phyloP scores from a whole-genome alignment of 2,888 invertebrate genomes.

The Tiphia femorata region DNA sequence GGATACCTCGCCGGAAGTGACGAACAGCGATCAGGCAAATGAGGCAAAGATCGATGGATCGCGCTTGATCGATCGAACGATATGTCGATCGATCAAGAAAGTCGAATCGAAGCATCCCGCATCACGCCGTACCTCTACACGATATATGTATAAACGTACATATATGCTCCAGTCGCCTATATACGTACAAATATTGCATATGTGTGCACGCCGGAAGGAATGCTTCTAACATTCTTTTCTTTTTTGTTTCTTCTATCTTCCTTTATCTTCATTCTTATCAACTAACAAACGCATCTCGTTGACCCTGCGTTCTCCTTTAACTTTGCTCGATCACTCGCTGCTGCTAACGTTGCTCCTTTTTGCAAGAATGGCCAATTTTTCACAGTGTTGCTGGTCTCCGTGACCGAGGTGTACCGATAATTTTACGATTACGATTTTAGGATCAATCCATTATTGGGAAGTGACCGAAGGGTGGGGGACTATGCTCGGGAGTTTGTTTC shows the following conservation, averaged over 20 bases:
- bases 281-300: background rate
- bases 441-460: no score
- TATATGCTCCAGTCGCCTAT: background rate
- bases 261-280: background rate
- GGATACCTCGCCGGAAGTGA: no score
- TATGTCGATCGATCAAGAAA: background rate
- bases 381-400: conserved; percentile 25
- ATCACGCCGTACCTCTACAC: conserved; percentile 1
- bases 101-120: background rate
- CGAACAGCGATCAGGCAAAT: background rate
- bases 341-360: conserved; percentile 31
- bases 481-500: no score
- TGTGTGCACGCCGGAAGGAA: conserved; percentile 34
- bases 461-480: no score
- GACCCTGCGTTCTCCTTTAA: conserved; percentile 24
- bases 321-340: conserved; percentile 44
- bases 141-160: conserved; percentile 15
- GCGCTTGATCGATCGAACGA: conserved; percentile 13
- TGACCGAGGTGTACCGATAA: conserved; percentile 8
- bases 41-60: conserved; percentile 11
- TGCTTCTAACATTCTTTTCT: no score
- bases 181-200: conserved; percentile 11
- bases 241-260: conserved; percentile 11
- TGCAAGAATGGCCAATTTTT: conserved; percentile 46
- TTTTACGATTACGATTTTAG: no score